phyloP scores from a whole-genome alignment of 2,113 vertebrate genomes.

The Neogobius melanostomus region DNA sequence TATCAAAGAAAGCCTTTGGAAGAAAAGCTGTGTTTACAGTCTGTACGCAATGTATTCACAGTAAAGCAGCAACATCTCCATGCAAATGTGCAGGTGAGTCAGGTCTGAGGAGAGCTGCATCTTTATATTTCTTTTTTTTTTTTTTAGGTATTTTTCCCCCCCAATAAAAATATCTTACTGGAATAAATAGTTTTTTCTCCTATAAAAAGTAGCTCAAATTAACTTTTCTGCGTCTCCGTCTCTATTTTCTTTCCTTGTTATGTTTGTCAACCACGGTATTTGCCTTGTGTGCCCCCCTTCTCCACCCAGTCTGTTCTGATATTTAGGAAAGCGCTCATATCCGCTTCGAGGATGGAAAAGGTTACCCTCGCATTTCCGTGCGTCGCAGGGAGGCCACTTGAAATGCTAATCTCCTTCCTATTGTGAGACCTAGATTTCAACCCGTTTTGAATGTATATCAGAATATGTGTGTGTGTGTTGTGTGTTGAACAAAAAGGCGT shows the following conservation, averaged over 20 bases:
- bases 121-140: too few relatives aligned
- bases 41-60: too few relatives aligned
- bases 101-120: too few relatives aligned
- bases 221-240: slow-evolving; percentile 3
- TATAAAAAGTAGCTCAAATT: too few relatives aligned
- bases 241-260: slow-evolving; percentile 15
- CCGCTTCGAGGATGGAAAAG: slow-evolving; percentile 23
- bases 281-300: slow-evolving; percentile 19
- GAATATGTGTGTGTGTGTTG: slow-evolving; percentile 40
- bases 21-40: too few relatives aligned
- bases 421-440: slow-evolving; percentile 58
- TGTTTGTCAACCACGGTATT: slow-evolving; percentile 3
- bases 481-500: slow-evolving; percentile 39
- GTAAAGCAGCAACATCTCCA: too few relatives aligned
- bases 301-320: slow-evolving; percentile 36
- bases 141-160: too few relatives aligned
- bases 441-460: slow-evolving; percentile 66
- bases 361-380: slow-evolving; percentile 56
- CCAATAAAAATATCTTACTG: too few relatives aligned
- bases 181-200: too few relatives aligned
- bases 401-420: slow-evolving; percentile 60
- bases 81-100: too few relatives aligned
- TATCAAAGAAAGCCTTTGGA: too few relatives aligned
- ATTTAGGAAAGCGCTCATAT: slow-evolving; percentile 20
- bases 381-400: slow-evolving; percentile 51